Conservation (phyloP, 2,888 invertebrate genomes). For the Eupithecia dodoneata region DNA sequence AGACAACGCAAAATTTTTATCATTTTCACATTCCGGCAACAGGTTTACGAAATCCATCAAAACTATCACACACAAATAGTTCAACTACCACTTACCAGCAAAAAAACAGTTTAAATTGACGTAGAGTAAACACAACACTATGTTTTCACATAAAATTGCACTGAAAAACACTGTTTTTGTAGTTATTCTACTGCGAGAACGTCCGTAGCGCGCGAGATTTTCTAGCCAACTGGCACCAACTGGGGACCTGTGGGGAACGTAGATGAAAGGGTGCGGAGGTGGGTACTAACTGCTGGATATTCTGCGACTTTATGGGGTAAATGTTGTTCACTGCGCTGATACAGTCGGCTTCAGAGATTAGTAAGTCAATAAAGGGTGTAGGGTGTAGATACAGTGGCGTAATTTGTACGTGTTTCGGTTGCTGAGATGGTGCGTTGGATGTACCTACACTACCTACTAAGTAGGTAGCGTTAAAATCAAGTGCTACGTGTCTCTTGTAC, state of each 20-base stretch:
- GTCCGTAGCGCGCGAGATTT: constrained; percentile 11
- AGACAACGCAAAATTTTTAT: constrained; percentile 1
- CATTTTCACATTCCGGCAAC: constrained; percentile 6
- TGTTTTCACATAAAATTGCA: constrained; percentile 32
- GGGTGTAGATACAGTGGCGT: background rate
- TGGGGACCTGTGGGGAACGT: background rate
- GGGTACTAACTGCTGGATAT: background rate
- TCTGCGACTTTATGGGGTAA: constrained; percentile 11
- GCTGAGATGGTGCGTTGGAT: background rate
- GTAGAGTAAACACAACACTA: constrained; percentile 19
- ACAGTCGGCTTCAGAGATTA: constrained; percentile 9
- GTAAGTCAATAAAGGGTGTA: constrained; percentile 7
- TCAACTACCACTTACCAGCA: constrained; percentile 20
- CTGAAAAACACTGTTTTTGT: constrained; percentile 27
- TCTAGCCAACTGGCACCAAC: constrained; percentile 14
- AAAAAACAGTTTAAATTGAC: background rate
- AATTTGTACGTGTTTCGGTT: constrained; percentile 6
- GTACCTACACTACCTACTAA: background rate
- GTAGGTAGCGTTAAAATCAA: background rate
- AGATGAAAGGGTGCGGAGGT: constrained; percentile 10
- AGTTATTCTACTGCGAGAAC: background rate
- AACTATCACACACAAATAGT: background rate
- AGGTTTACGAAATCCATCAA: background rate
- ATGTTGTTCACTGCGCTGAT: background rate
- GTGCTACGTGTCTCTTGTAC: no score